A percentile compares a stretch with the other conserved stretches of the same genome.
Evolutionary conservation across 2,113 vertebrate species (phyloP).

Genomic region (Carassius carassius): DNA sequence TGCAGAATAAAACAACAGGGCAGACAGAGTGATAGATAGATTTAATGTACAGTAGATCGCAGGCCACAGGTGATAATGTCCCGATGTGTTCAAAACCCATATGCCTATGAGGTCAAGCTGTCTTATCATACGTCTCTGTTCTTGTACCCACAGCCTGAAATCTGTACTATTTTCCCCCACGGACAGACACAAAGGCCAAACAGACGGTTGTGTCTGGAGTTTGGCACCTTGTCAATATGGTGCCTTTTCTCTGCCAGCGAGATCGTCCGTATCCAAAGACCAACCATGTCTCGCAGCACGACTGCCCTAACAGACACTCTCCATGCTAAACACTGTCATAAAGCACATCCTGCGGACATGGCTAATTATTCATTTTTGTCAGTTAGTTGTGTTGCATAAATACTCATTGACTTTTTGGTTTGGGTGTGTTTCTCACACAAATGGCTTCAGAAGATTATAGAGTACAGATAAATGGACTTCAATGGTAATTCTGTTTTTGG

Average conservation of each 20-base stretch:
- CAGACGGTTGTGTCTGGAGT: conserved; percentile 24
- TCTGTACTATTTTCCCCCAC: neutral
- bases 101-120: neutral
- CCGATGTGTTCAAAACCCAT: neutral
- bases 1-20: neutral
- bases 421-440: too few species aligned
- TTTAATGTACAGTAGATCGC: neutral
- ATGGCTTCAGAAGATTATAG: too few species aligned
- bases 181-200: conserved; percentile 41
- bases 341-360: conserved; percentile 1
- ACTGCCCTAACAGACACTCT: neutral
- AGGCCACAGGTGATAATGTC: conserved; percentile 20
- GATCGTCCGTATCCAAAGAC: conserved; percentile 10
- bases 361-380: neutral
- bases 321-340: neutral
- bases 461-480: too few species aligned
- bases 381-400: too few species aligned
- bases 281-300: neutral
- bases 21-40: neutral
- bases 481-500: too few species aligned
- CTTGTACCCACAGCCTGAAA: neutral
- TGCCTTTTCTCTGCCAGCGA: neutral
- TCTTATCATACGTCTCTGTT: conserved; percentile 13
- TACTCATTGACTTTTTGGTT: too few species aligned
- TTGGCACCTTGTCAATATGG: conserved; percentile 40